Evolutionary conservation across 2,888 invertebrate species (phyloP).

Genomic region (Drosophila peninsularis): DNA sequence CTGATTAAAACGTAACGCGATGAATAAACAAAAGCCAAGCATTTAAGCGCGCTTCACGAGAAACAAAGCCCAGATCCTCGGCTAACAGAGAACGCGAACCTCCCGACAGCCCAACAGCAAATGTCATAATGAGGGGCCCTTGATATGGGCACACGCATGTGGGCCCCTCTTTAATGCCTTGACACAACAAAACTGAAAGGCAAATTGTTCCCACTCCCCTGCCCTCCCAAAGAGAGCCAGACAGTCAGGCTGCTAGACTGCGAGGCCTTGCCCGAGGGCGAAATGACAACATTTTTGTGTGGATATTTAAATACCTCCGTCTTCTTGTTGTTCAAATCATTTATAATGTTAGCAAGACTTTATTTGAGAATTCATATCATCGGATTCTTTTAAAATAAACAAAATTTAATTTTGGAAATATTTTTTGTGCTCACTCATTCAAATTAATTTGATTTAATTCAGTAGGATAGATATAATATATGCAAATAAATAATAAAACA

Average conservation of each 20-base stretch:
- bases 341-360: too few relatives aligned
- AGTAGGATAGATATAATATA: too few relatives aligned
- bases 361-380: too few relatives aligned
- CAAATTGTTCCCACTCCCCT: not conserved
- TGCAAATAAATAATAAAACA: too few relatives aligned
- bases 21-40: conserved; percentile 59
- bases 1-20: conserved; percentile 68
- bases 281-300: conserved; percentile 57
- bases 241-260: not conserved
- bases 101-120: conserved; percentile 48
- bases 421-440: too few relatives aligned
- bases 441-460: too few relatives aligned
- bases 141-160: conserved; percentile 29
- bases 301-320: conserved; percentile 61
- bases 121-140: conserved; percentile 58
- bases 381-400: too few relatives aligned
- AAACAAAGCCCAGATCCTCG: conserved; percentile 27
- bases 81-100: conserved; percentile 16
- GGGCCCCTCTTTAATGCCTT: conserved; percentile 39
- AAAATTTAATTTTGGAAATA: too few relatives aligned
- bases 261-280: conserved; percentile 8
- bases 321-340: too few relatives aligned
- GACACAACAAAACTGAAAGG: conserved; percentile 54
- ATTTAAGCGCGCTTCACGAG: conserved; percentile 15
- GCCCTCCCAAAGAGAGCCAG: not conserved